Base-by-base conservation (phyloP, 2,113 vertebrate genomes). In the Beaufortia kweichowensis region DNA sequence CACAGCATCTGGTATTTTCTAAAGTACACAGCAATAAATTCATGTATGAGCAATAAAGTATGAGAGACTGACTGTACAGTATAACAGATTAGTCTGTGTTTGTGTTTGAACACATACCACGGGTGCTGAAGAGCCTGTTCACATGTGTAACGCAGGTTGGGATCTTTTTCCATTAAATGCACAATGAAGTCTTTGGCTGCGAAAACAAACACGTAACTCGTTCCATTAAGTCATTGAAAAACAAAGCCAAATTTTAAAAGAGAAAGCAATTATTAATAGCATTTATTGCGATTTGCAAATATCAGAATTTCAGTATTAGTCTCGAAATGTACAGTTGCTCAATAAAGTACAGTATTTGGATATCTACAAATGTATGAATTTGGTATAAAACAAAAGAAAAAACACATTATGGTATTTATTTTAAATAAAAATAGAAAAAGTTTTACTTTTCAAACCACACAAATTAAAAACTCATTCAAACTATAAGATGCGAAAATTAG, bases 41-140 rank as follows among this genome's bases (percentile, higher is more conserved):
- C 2, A 2, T 21, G 65, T 50, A 33, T 53, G 8, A 5, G n/a
- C 19, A 50, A 50, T 68, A 14, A 14, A 68, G 1, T 7, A 46
- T 11, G 28, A 53, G 12, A 55, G 53, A 75, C 41, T 76, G n/a
- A n/a, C n/a, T n/a, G n/a, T 63, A 56, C 12, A 71, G 39, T 33
- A 6, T 63, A 60, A 70, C 6, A 29, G 33, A 68, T 17, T 11
- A 35, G 35, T 72, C 60, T 66, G 77, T 62, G 60, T 29, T n/a
- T 43, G 23, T 2, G 9, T 66, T 33, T 50, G 19, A 53, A 57
- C 14, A 28, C 88, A 88, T 92, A 98, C 97, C 97, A 99, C 1
- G 97, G 97, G 83, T 99, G 97, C 87, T 96, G 94, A 83, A 99
- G 90, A 35, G 96, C 96, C 88, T 97, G 95, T 3, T 98, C 95